Conservation (phyloP, 2,797 vertebrate genomes). For the Coendou prehensilis region DNA sequence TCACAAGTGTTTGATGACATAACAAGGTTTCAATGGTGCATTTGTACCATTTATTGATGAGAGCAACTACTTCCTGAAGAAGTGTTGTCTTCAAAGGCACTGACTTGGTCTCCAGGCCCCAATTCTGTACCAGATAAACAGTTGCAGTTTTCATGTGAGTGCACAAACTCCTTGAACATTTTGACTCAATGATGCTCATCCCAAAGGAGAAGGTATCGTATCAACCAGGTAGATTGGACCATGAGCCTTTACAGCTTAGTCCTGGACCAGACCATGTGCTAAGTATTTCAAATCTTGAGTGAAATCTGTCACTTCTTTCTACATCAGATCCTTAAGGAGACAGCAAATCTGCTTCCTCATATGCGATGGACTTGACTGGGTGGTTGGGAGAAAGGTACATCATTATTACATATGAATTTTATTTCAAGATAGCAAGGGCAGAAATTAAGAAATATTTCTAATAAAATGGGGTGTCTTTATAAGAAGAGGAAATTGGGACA, state of each 20-base stretch:
- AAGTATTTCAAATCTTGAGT: not conserved
- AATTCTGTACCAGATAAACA: not conserved
- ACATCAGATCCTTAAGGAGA: not conserved
- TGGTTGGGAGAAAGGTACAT: not conserved
- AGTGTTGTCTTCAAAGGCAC: not conserved
- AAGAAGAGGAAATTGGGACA: not conserved
- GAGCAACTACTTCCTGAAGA: not conserved
- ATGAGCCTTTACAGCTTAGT: not conserved
- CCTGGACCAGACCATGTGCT: not conserved
- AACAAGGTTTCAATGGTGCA: not conserved
- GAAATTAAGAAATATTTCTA: not conserved
- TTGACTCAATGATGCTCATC: not conserved
- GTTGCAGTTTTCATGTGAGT: not conserved
- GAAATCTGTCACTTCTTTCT: slow-evolving; percentile 10
- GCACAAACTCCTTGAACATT: not conserved
- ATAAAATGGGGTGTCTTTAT: not conserved
- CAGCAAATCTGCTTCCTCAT: not conserved
- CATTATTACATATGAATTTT: not conserved
- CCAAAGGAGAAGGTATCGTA: not conserved
- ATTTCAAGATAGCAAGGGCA: not conserved
- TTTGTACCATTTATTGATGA: not conserved
- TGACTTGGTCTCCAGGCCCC: not conserved
- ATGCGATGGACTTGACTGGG: not conserved
- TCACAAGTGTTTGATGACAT: not conserved
- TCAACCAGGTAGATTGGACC: not conserved